A percentile compares a stretch with the other conserved stretches of the same genome.
Conservation (phyloP, 2,888 invertebrate genomes). For the Eristalis tenax region DNA sequence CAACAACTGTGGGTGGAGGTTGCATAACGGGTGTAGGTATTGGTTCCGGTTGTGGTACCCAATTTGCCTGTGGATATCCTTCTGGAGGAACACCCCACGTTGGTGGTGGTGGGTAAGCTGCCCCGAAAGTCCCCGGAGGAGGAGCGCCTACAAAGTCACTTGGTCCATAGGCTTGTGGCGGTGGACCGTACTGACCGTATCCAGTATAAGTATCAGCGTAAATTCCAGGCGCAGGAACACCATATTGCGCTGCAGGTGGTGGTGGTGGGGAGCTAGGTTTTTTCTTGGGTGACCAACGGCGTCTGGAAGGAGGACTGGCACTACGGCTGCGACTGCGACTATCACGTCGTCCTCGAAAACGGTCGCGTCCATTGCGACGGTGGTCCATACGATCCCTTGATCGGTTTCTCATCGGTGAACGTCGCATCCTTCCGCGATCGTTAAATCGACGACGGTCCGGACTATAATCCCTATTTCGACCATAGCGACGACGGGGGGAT, state of each 20-base stretch:
- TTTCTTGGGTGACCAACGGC: conserved; percentile 79
- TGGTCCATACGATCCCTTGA: conserved; percentile 74
- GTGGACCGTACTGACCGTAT: conserved; percentile 76
- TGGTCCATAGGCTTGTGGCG: conserved; percentile 75
- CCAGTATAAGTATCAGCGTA: conserved; percentile 76
- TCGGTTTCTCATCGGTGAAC: conserved; percentile 73
- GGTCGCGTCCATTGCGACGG: conserved; percentile 74
- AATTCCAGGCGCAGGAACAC: conserved; percentile 76
- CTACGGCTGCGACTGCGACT: conserved; percentile 76
- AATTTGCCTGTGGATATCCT: conserved; percentile 48
- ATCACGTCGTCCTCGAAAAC: conserved; percentile 74
- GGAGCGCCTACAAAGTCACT: conserved; percentile 74
- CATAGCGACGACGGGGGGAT: conserved; percentile 77
- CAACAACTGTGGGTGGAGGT: conserved; percentile 40
- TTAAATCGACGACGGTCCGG: conserved; percentile 75
- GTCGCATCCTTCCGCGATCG: conserved; percentile 73
- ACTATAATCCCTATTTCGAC: conserved; percentile 52
- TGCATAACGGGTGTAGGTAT: conserved; percentile 64
- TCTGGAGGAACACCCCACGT: conserved; percentile 76
- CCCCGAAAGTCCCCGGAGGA: conserved; percentile 75
- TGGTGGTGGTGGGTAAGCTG: conserved; percentile 77
- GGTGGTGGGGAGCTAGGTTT: conserved; percentile 74
- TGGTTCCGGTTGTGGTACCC: conserved; percentile 61
- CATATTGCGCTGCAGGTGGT: conserved; percentile 73
- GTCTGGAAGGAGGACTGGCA: conserved; percentile 75